Evolutionary conservation across 2,888 invertebrate species (phyloP).

Genomic region (Ephialtes manifestator): DNA sequence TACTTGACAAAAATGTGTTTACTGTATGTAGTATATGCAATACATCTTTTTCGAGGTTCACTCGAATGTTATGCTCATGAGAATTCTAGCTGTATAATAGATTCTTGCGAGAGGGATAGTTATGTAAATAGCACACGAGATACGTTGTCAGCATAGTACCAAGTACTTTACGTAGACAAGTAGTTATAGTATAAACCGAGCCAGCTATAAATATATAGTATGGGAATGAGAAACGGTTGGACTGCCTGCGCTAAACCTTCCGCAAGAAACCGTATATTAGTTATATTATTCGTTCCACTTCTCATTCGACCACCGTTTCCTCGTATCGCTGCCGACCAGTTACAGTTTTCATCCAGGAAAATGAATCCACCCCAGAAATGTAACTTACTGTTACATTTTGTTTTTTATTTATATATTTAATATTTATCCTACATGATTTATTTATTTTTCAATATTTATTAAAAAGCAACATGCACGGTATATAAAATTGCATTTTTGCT

Average conservation of each 20-base stretch:
- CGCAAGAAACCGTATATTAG: slow-evolving; percentile 14
- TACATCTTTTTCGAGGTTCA: background rate
- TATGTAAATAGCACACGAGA: slow-evolving; percentile 42
- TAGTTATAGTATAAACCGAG: slow-evolving; percentile 1
- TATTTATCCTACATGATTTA: too few relatives aligned
- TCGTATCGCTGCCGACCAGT: slow-evolving; percentile 29
- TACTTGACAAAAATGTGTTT: background rate
- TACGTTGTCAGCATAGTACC: slow-evolving; percentile 16
- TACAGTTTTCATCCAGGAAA: slow-evolving; percentile 10
- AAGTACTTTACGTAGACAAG: slow-evolving; percentile 5
- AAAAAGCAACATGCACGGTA: too few relatives aligned
- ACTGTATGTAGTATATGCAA: background rate
- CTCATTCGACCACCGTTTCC: slow-evolving; percentile 1
- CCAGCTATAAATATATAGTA: slow-evolving; percentile 15
- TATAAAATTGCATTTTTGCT: too few relatives aligned
- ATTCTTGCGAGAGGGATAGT: slow-evolving; percentile 9
- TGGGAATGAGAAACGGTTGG: slow-evolving; percentile 19
- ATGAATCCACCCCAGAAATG: background rate
- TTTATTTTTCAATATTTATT: too few relatives aligned
- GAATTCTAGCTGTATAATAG: slow-evolving; percentile 16
- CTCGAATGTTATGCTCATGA: slow-evolving; percentile 18
- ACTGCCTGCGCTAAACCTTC: slow-evolving; percentile 7
- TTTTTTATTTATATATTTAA: too few relatives aligned
- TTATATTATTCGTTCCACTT: slow-evolving; percentile 6
- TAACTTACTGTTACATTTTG: too few relatives aligned